These are phyloP conservation scores for Odocoileus virginianus DNA, from an alignment of 2,113 vertebrate genomes.

Conservation along the genomic window DNA sequence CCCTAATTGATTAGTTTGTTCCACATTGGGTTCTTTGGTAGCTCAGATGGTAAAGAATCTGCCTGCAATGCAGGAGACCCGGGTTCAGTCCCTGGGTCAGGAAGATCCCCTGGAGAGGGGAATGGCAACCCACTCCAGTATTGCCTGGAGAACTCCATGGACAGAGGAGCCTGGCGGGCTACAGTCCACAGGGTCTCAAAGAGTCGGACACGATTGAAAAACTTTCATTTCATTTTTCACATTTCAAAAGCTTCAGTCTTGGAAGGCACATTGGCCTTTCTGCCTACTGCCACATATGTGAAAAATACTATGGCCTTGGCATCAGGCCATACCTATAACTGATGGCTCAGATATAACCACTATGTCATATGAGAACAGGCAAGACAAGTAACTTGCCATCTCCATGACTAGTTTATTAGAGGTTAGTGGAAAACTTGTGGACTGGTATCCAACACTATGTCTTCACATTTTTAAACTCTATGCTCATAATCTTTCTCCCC, in stretches of 20 bases:
- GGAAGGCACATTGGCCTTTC: not conserved
- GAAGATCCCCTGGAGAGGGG: not conserved
- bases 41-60: not conserved
- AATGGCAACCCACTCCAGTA: not conserved
- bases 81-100: not conserved
- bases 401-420: not conserved
- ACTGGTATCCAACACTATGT: not conserved
- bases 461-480: conserved; percentile 13
- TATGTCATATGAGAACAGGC: not conserved
- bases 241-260: not conserved
- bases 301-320: not conserved
- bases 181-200: not conserved
- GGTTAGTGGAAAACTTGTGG: not conserved
- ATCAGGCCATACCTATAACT: not conserved
- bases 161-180: not conserved
- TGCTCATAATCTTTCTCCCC: not conserved
- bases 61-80: not conserved
- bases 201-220: fast-evolving
- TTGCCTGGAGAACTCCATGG: not conserved
- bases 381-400: not conserved
- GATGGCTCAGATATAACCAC: not conserved
- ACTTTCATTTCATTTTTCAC: not conserved
- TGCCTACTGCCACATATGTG: not conserved
- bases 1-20: not conserved
- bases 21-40: not conserved